These are phyloP conservation scores for Rhinophrynus dorsalis DNA, from an alignment of 2,797 vertebrate genomes.

Conservation along the genomic window DNA sequence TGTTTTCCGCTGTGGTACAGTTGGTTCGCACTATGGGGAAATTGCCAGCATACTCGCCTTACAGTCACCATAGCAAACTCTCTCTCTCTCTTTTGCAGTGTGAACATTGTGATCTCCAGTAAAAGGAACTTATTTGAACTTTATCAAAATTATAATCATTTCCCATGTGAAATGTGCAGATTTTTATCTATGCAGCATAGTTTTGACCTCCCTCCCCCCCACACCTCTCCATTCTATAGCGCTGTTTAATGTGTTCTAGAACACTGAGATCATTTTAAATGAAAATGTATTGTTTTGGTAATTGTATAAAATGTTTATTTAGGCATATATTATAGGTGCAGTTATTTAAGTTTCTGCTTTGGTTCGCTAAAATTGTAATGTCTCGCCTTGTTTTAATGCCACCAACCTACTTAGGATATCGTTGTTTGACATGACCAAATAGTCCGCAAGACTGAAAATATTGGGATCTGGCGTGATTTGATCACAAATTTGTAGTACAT, in stretches of 20 bases:
- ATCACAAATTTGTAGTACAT: not conserved
- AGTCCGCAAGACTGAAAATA: no score
- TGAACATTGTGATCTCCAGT: no score
- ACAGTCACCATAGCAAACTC: no score
- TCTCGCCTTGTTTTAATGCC: slow-evolving; percentile 57
- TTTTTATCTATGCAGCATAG: slow-evolving; percentile 91
- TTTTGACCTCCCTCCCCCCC: slow-evolving; percentile 51
- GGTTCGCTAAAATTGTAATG: slow-evolving; percentile 82
- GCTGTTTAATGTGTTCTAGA: slow-evolving; percentile 93
- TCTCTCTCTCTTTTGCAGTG: no score
- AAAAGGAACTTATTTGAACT: no score
- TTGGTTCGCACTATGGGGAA: no score
- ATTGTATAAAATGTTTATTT: slow-evolving; percentile 84
- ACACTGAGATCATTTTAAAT: slow-evolving; percentile 85
- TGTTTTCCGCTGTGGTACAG: no score
- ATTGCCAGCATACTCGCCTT: no score
- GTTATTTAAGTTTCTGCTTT: slow-evolving; percentile 86
- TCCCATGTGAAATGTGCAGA: slow-evolving; percentile 83
- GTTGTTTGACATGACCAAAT: no score
- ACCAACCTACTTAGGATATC: not conserved
- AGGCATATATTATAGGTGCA: slow-evolving; percentile 78
- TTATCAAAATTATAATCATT: no score
- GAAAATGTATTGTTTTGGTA: slow-evolving; percentile 82
- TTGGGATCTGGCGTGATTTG: not conserved
- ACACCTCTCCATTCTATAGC: slow-evolving; percentile 83